A percentile compares a stretch with the other conserved stretches of the same genome.
These are phyloP conservation scores for Champsocephalus gunnari DNA, from an alignment of 2,797 vertebrate species.

Conservation along the genomic window DNA sequence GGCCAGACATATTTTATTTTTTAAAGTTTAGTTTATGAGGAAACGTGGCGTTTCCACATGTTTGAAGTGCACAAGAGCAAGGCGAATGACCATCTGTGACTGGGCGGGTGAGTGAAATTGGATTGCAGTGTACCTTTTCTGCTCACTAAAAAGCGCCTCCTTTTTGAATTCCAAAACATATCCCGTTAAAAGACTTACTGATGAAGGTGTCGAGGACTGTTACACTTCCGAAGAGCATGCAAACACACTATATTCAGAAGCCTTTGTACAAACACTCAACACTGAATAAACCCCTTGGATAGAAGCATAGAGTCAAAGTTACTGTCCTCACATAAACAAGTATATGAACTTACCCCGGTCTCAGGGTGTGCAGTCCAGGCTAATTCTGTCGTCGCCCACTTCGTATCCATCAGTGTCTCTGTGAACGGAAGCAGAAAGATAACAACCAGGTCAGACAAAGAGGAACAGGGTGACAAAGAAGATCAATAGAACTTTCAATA, in stretches of 20 bases:
- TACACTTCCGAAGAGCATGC: neutral
- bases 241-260: neutral
- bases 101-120: conserved; percentile 53
- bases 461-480: conserved; percentile 26
- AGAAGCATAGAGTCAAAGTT: neutral
- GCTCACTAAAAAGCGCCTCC: conserved; percentile 45
- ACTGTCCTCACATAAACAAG: neutral
- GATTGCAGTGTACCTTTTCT: conserved; percentile 57
- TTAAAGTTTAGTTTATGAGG: conserved; percentile 34
- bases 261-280: neutral
- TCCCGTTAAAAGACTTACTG: conserved; percentile 1
- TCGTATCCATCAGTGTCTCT: conserved; percentile 99
- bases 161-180: conserved; percentile 40
- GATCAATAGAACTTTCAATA: conserved; percentile 59
- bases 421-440: conserved; percentile 67
- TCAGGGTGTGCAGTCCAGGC: conserved; percentile 97
- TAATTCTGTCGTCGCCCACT: conserved; percentile 97
- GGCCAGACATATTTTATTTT: conserved; percentile 57
- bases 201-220: neutral
- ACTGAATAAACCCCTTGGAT: neutral
- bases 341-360: conserved; percentile 90
- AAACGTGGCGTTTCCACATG: conserved; percentile 22
- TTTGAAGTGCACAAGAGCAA: conserved; percentile 30
- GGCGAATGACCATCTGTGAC: conserved; percentile 52
- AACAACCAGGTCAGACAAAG: conserved; percentile 59